A percentile compares a stretch with the other conserved stretches of the same genome.
Conservation (phyloP, 1,140 invertebrate species). For the Neodiprion lecontei region DNA sequence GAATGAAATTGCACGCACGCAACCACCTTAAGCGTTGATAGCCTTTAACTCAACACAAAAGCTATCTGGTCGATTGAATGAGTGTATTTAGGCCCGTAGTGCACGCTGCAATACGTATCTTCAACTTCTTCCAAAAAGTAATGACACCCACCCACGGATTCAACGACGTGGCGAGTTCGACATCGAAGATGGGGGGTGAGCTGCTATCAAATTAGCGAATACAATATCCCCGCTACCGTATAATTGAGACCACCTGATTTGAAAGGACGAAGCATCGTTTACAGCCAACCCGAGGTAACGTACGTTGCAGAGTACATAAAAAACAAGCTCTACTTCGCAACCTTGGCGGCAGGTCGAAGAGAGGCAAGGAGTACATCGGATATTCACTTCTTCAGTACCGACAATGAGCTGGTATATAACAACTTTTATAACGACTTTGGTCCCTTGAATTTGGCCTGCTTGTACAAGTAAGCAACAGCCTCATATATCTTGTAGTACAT, state of each 20-base stretch:
- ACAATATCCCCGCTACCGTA: background rate
- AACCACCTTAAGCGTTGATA: too few relatives aligned
- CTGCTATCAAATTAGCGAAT: background rate
- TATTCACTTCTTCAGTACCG: constrained; percentile 73
- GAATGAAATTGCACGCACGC: too few relatives aligned
- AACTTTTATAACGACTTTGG: constrained; percentile 87
- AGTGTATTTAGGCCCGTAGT: too few relatives aligned
- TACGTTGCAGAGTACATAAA: constrained; percentile 43
- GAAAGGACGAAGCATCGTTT: constrained; percentile 3
- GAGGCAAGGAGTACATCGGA: constrained; percentile 64
- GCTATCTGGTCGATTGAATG: too few relatives aligned
- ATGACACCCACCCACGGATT: too few relatives aligned
- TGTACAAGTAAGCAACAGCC: constrained; percentile 64
- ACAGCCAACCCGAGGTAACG: constrained; percentile 24
- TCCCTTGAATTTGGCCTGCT: constrained; percentile 77
- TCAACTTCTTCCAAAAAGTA: too few relatives aligned
- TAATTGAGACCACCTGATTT: background rate
- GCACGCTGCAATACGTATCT: too few relatives aligned
- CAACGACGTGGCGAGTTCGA: too few relatives aligned
- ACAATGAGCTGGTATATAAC: constrained; percentile 76
- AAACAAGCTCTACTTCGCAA: constrained; percentile 74
- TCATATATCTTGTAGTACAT: constrained; percentile 15
- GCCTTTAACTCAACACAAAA: too few relatives aligned
- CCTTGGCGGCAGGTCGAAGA: constrained; percentile 53
- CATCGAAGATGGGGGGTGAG: background rate